Evolutionary conservation across 2,113 vertebrate species (phyloP), one percentile per base, ranked within the genome.

Genomic region (Ictalurus furcatus): DNA sequence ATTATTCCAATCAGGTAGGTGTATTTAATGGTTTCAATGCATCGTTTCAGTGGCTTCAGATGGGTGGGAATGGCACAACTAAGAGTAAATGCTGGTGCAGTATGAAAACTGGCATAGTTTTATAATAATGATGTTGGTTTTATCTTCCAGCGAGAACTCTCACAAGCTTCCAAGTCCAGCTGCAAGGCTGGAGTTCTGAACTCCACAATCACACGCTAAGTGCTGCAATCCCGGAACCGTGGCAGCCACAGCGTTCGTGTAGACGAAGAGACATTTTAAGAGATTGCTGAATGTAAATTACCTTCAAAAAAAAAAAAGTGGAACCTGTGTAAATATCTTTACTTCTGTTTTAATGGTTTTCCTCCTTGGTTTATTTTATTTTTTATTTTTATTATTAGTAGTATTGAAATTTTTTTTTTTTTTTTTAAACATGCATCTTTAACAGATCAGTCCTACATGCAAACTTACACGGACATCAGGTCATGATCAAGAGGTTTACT

Each of bases 191-290:
- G 91, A 84, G 17, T 93, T 82, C 92, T 96, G 89, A 96, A 96
- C 94, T 96, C 96, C 34, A 96, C 96, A 1, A 80, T 95, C 89
- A 92, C 92, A 23, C 92, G 92, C 52, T 96, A 91, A 96, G 5
- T 56, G 3, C 87, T 84, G 44, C 11, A 3, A 23, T 34, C n/a
- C 16, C 1, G n/a, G 40, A n/a, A 34, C 44, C 44, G 6, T 48
- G 6, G 44, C 44, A 48, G 44, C 52, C 44, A 25, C 63, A 40
- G 61, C 7, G 23, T 25, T 90, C 56, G 58, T 82, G 63, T 63
- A 87, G 19, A 40, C 87, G 73, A 44, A 34, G 76, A 87, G 71
- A 80, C 37, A 54, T 58, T 85, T 65, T 37, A 85, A 83, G 80
- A 89, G 61, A 54, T 52, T 59, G 71, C 30, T 85, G 91, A 90